These are phyloP conservation scores for Thaumatotibia leucotreta DNA, from an alignment of 1,140 invertebrate genomes.

Conservation along the genomic window DNA sequence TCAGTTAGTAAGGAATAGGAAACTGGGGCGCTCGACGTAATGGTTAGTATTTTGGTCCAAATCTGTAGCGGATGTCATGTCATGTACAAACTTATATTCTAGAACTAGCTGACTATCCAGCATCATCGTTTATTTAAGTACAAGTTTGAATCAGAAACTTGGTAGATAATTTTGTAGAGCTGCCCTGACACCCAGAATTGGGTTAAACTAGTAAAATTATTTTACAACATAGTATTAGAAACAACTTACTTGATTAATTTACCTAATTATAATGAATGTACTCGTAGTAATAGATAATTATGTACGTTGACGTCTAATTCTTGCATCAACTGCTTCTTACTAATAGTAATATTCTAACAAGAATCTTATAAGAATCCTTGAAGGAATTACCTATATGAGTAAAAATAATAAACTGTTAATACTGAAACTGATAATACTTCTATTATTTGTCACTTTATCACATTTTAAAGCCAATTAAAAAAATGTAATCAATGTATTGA, in stretches of 20 bases:
- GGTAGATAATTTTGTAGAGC: neutral
- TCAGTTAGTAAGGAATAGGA: constrained; percentile 45
- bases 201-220: neutral
- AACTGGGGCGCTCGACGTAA: constrained; percentile 31
- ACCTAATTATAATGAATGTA: neutral
- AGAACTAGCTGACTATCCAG: no score
- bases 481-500: no score
- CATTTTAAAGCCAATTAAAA: no score
- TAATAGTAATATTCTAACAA: neutral
- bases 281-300: no score
- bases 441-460: no score
- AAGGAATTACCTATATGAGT: no score
- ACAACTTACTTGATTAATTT: neutral
- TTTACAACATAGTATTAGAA: neutral
- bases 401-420: no score
- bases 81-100: no score
- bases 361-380: neutral
- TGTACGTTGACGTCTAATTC: no score
- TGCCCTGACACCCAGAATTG: neutral
- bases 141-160: neutral
- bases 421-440: no score
- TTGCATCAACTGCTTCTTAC: no score
- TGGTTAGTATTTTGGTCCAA: neutral
- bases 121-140: no score
- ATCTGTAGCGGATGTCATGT: constrained; percentile 14